Evolutionary conservation across 2,888 invertebrate species (phyloP).

Genomic region (Harmothoe impar): DNA sequence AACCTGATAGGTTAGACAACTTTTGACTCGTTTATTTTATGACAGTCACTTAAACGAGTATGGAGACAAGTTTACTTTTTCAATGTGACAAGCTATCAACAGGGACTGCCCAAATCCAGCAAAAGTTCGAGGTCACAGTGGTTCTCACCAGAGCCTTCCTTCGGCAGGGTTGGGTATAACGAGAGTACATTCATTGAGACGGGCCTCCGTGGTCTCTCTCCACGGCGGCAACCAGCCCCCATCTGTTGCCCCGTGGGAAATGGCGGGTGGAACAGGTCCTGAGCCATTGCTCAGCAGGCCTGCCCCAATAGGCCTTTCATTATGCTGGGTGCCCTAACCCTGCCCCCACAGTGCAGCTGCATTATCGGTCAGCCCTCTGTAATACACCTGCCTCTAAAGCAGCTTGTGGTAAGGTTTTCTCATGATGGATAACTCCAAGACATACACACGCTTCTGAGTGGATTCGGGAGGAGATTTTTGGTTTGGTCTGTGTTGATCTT

Average conservation of each 20-base stretch:
- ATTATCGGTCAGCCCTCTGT: not conserved
- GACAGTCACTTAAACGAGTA: too few relatives aligned
- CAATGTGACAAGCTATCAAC: too few relatives aligned
- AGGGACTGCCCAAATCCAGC: too few relatives aligned
- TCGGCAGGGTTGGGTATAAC: too few relatives aligned
- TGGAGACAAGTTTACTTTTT: too few relatives aligned
- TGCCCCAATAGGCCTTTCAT: slow-evolving; percentile 44
- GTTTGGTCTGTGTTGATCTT: too few relatives aligned
- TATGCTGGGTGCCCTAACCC: not conserved
- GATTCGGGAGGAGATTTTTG: too few relatives aligned
- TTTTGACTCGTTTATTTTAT: too few relatives aligned
- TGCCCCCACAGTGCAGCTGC: not conserved
- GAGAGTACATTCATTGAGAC: too few relatives aligned
- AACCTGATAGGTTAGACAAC: too few relatives aligned
- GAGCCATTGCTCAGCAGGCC: slow-evolving; percentile 27
- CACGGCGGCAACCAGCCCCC: not conserved
- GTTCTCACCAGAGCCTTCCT: too few relatives aligned
- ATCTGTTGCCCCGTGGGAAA: not conserved
- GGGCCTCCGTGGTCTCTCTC: not conserved
- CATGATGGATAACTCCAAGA: not conserved
- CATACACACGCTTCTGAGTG: not conserved
- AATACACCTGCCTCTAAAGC: slow-evolving; percentile 8
- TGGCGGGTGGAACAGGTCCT: not conserved
- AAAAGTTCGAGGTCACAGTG: too few relatives aligned
- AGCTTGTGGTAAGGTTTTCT: not conserved